Evolutionary conservation across 2,797 vertebrate species (phyloP), one percentile per base, ranked within the genome.

Genomic region (Parauchenoglanis punctatus): DNA sequence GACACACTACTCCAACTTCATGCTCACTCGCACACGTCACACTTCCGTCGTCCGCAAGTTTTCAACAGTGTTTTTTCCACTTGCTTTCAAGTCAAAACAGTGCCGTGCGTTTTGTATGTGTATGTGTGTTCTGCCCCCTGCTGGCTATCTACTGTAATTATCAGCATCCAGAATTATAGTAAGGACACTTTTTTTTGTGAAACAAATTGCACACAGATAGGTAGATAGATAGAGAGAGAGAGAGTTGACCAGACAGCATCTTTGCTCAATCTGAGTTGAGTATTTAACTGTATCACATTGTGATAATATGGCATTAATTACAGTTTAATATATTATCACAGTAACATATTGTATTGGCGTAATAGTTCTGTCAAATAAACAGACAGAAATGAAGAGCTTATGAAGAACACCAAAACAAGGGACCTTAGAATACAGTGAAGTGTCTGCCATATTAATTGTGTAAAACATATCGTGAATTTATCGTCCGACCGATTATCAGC

Each of bases 61-160:
- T 78, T 56, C 78, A 63, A 31, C 81, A 83, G 46, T 83, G 81
- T 68, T 81, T 63, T 17, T 5, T 2, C 20, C 44, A 28, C 1
- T 25, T 12, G 81, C 58, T 49, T 84, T 46, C 25, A 1, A 68
- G 20, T 82, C 35, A 2, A 44, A 20, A 78, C 2, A 28, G 56
- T 87, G 10, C 31, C n/a, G 67, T 73, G 40, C 80, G 63, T 28
- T 52, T 67, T 56, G 35, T 25, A 10, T 75, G 56, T 88, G 23
- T 73, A 63, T 84, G 49, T 84, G 20, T 46, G 73, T 85, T 49
- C 12, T 28, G 28, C 76, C 85, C 82, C 67, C 85, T 84, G 56
- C 76, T 52, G 88, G 59, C 52, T 40, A 17, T 25, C 56, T 44
- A 28, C 68, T 83, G 65, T 80, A 86, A 65, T 40, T 67, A 72